These are phyloP conservation scores for Aleiodes alternator DNA, from an alignment of 2,888 invertebrate species.

Conservation along the genomic window DNA sequence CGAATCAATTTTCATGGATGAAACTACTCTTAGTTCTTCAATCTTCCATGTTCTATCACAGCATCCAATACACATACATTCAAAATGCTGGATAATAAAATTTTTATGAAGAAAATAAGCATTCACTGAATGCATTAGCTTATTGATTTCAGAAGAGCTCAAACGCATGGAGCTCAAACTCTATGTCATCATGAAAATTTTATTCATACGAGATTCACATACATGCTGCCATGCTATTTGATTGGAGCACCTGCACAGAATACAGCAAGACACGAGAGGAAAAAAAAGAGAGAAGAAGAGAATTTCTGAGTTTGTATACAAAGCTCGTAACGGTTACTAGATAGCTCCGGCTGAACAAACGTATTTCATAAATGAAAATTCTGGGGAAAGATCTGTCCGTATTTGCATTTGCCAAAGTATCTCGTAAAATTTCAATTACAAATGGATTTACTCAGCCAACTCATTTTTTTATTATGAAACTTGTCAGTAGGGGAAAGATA, in stretches of 20 bases:
- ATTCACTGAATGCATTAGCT: background rate
- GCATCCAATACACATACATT: background rate
- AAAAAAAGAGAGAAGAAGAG: background rate
- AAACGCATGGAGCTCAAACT: background rate
- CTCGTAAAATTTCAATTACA: background rate
- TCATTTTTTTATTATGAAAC: too few relatives aligned
- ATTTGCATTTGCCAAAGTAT: too few relatives aligned
- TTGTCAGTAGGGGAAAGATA: too few relatives aligned
- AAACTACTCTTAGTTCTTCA: too few relatives aligned
- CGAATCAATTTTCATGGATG: too few relatives aligned
- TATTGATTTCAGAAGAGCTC: background rate
- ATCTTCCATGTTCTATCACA: too few relatives aligned
- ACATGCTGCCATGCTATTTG: slow-evolving; percentile 13
- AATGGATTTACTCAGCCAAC: background rate
- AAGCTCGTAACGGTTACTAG: slow-evolving; percentile 3
- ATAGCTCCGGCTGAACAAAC: slow-evolving; percentile 6
- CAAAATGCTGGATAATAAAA: background rate
- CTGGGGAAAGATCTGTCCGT: background rate
- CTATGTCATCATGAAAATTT: background rate
- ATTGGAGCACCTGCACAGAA: background rate
- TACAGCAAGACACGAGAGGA: background rate
- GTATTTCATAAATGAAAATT: background rate
- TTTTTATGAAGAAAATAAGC: background rate
- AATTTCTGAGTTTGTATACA: slow-evolving; percentile 2
- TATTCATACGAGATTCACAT: background rate